Conservation (phyloP, 2,113 vertebrate species). For the Grus americana region DNA sequence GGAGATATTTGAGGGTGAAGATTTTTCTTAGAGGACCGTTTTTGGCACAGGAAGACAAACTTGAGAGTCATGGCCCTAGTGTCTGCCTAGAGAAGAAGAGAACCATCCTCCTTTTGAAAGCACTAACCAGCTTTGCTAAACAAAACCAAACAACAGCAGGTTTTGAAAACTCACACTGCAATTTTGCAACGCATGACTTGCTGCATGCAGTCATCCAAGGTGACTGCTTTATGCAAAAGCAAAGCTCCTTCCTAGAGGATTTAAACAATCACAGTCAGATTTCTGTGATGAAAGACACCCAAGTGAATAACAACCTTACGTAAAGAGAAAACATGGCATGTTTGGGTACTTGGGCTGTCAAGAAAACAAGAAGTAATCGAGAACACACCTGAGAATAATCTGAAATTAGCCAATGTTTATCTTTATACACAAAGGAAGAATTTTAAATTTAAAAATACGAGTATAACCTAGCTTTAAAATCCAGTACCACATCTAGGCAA, state of each 20-base stretch:
- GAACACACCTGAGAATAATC: background rate
- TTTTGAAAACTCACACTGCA: background rate
- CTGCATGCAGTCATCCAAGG: slow-evolving; percentile 22
- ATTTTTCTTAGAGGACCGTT: background rate
- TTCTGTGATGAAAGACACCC: slow-evolving; percentile 1
- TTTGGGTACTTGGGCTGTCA: background rate
- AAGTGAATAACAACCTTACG: background rate
- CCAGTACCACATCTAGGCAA: background rate
- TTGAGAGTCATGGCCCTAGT: background rate
- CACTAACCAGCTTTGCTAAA: background rate
- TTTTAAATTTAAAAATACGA: background rate
- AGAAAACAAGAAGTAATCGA: background rate
- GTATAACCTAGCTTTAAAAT: background rate
- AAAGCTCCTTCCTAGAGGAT: slow-evolving; percentile 30
- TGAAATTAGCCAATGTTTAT: background rate
- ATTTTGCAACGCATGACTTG: slow-evolving; percentile 1
- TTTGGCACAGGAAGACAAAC: background rate
- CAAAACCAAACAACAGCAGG: background rate
- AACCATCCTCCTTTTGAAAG: background rate
- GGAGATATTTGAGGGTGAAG: background rate
- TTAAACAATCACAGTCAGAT: slow-evolving; percentile 22
- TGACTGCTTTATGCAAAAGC: slow-evolving; percentile 27
- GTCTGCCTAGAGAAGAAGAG: background rate
- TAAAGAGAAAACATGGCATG: background rate
- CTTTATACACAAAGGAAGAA: background rate